phyloP scores from a whole-genome alignment of 2,888 invertebrate species.

The Stenurella melanura region DNA sequence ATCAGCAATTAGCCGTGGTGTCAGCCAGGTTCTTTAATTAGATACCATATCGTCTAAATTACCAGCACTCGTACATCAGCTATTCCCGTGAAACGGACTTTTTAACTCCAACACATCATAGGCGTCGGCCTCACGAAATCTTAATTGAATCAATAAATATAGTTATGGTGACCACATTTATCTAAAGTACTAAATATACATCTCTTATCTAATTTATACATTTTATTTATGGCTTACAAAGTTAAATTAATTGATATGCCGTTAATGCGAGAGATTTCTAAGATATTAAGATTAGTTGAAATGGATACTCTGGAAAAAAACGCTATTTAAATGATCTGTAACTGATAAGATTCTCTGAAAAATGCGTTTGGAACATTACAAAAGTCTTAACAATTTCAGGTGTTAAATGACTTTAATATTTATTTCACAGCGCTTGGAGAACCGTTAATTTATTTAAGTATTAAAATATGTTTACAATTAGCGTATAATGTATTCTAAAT shows the following conservation, averaged over 20 bases:
- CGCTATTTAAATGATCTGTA: slow-evolving; percentile 7
- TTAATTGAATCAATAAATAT: slow-evolving; percentile 27
- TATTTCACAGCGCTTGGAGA: not conserved
- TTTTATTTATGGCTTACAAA: not conserved
- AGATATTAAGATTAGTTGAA: slow-evolving; percentile 3
- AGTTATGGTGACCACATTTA: slow-evolving; percentile 18
- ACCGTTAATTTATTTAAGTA: not conserved
- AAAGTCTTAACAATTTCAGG: not conserved
- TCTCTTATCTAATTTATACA: not conserved
- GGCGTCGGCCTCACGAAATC: slow-evolving; percentile 27
- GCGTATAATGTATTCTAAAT: too few species aligned
- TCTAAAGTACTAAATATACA: not conserved
- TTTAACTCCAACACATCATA: slow-evolving; percentile 51
- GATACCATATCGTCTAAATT: slow-evolving; percentile 65
- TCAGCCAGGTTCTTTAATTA: slow-evolving; percentile 63
- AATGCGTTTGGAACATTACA: not conserved
- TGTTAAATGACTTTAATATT: not conserved
- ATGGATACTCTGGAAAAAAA: not conserved
- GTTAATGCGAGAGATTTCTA: slow-evolving; percentile 1
- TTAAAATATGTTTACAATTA: too few species aligned
- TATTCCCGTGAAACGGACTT: slow-evolving; percentile 50
- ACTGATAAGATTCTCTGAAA: not conserved
- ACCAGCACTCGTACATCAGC: slow-evolving; percentile 59
- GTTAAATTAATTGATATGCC: not conserved
- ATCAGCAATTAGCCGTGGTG: slow-evolving; percentile 64